phyloP scores from a whole-genome alignment of 2,888 invertebrate genomes.

The Fragum fragum region DNA sequence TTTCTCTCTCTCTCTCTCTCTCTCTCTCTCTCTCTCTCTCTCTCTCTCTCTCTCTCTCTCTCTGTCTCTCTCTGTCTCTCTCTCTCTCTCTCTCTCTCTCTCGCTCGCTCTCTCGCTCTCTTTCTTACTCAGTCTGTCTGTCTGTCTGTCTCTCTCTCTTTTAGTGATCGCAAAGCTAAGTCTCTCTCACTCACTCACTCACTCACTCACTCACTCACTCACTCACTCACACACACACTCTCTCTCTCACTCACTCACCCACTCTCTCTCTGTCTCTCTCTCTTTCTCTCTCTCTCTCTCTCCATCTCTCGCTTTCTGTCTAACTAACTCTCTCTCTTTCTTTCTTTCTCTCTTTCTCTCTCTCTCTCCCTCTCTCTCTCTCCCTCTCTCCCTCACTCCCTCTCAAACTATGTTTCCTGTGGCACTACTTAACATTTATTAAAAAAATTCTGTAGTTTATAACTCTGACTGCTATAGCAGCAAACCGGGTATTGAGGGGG shows the following conservation, averaged over 20 bases:
- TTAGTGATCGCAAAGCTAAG: neutral
- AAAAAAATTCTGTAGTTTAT: neutral
- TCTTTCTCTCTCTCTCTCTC: neutral
- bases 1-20: neutral
- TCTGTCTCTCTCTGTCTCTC: neutral
- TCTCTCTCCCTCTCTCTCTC: constrained; percentile 18
- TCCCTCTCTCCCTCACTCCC: constrained; percentile 43
- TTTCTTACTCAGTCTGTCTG: too few relatives aligned
- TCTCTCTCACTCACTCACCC: too few relatives aligned
- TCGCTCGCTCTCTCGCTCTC: too few relatives aligned
- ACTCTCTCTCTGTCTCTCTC: neutral
- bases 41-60: constrained; percentile 40
- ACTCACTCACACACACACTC: neutral
- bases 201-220: neutral
- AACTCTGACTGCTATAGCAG: neutral
- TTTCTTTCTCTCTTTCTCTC: neutral
- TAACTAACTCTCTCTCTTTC: too few relatives aligned
- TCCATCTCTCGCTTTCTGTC: too few relatives aligned
- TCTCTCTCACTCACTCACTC: neutral
- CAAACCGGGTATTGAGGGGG: neutral
- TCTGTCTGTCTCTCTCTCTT: neutral
- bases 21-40: constrained; percentile 34
- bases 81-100: too few relatives aligned
- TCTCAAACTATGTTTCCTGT: constrained; percentile 16
- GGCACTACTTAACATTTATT: neutral